phyloP scores from a whole-genome alignment of 2,797 vertebrate species.

The Anguilla anguilla region DNA sequence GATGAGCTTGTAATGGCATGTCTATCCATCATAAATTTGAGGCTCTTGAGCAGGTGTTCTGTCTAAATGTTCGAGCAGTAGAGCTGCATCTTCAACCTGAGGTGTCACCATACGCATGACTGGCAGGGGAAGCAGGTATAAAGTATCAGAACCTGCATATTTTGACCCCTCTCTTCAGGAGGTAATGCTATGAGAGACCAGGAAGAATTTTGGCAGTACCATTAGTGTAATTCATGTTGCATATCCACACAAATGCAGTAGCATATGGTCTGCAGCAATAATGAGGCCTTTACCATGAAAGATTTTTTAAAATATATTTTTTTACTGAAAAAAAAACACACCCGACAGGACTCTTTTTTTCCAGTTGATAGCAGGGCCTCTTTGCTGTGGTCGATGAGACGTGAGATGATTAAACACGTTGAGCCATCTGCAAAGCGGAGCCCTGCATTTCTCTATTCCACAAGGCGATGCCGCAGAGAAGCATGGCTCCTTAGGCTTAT shows the following conservation, averaged over 20 bases:
- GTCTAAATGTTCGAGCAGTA: background rate
- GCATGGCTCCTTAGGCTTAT: background rate
- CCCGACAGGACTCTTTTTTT: background rate
- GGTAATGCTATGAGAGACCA: background rate
- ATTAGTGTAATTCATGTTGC: background rate
- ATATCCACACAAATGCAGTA: background rate
- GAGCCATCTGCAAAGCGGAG: background rate
- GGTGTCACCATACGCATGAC: background rate
- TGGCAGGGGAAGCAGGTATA: background rate
- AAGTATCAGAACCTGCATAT: background rate
- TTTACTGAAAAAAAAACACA: background rate
- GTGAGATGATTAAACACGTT: constrained; percentile 2
- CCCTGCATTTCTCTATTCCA: background rate
- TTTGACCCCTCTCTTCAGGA: background rate
- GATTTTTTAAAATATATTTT: background rate
- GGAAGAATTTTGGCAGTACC: background rate
- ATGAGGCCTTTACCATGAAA: background rate
- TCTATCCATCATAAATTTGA: background rate
- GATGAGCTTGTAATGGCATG: background rate
- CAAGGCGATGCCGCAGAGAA: background rate
- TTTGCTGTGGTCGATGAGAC: background rate
- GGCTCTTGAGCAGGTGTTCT: background rate
- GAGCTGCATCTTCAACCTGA: background rate
- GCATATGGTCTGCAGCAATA: background rate
- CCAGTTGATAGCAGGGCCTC: background rate